Evolutionary conservation across 2,888 invertebrate species (phyloP), one percentile per base, ranked within the genome.

Genomic region (Cynaeus angustus): DNA sequence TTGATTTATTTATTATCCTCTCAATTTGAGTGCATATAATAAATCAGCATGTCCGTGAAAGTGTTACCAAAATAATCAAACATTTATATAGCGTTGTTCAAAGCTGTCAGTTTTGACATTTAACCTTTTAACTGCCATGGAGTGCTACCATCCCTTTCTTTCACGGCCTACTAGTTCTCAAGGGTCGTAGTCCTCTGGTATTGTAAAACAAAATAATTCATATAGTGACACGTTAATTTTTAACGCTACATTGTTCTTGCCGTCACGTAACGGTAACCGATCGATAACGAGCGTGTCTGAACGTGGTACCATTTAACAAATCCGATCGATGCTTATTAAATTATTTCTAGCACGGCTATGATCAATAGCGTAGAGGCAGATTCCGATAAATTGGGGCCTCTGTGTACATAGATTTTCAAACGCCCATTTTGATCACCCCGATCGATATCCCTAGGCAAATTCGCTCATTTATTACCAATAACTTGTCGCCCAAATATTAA

Each of bases 1-100:
- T n/a, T 7, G 33, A 33, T 33, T 33, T 33, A n/a, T 33, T 33
- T 33, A 33, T 33, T 33, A 33, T 33, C 33, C 33, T 33, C 33
- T 33, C 7, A 6, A 33, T 1, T 33, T 4, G 33, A 33, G 33
- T 33, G n/a, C 7, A 33, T 33, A 28, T 28, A 5, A 28, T 33
- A 33, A 7, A 33, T 33, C 33, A 33, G 33, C 7, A n/a, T 7
- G 33, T 33, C 6, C 1, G 6, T 33, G n/a, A 7, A 7, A 9
- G 33, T 33, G 33, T 7, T 33, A 33, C 33, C 33, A 33, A 33
- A 33, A 33, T 33, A 33, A 33, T n/a, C 9, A 7, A 33, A 21
- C 21, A 21, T 21, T 21, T 21, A 21, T 21, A 3, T 21, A 21
- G 21, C 21, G 21, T 4, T 21, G 2, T 21, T 21, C 2, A 21